These are phyloP conservation scores for Tachina fera DNA, from an alignment of 2,888 invertebrate genomes.

Conservation along the genomic window DNA sequence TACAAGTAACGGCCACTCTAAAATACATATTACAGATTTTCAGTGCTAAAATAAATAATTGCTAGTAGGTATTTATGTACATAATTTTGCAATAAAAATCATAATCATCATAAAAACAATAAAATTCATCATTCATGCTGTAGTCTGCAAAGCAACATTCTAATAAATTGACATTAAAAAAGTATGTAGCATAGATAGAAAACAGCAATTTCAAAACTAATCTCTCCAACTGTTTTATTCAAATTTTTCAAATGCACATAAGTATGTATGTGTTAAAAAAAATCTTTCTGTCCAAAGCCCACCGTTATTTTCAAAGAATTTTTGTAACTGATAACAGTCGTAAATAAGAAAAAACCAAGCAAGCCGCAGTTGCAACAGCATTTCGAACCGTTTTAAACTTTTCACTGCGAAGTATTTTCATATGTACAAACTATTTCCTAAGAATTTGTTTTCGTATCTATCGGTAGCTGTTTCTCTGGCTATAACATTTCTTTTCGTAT, in stretches of 20 bases:
- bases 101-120: no score
- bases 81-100: no score
- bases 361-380: slow-evolving; percentile 31
- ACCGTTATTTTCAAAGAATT: slow-evolving; percentile 53
- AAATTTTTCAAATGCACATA: not conserved
- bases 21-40: no score
- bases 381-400: slow-evolving; percentile 10
- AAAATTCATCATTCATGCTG: no score
- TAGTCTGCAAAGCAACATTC: no score
- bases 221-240: slow-evolving; percentile 19
- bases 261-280: not conserved
- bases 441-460: slow-evolving; percentile 3
- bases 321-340: slow-evolving; percentile 44
- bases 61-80: no score
- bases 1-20: no score
- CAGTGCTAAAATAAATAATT: no score
- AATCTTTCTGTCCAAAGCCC: slow-evolving; percentile 4
- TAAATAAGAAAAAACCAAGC: slow-evolving; percentile 33
- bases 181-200: not conserved
- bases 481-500: slow-evolving; percentile 30
- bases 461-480: slow-evolving; percentile 38
- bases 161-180: no score
- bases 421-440: slow-evolving; percentile 1
- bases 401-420: no score
- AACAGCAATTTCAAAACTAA: not conserved